Evolutionary conservation across 2,797 vertebrate species (phyloP).

Genomic region (Enteromius mattozi): DNA sequence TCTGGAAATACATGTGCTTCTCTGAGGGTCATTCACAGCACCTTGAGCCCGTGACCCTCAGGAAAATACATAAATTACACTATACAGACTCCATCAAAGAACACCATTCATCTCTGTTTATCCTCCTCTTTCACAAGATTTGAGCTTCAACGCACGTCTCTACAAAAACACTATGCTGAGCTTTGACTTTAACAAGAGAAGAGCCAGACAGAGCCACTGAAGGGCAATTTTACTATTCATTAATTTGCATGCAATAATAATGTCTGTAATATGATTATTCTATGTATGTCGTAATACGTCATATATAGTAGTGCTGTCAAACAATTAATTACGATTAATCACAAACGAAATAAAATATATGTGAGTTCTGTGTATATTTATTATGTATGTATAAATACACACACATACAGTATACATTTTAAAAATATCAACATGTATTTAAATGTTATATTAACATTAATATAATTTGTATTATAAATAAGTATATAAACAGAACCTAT

Average conservation of each 20-base stretch:
- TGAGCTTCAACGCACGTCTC: neutral
- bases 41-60: slow-evolving; percentile 13
- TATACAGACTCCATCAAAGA: neutral
- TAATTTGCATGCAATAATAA: neutral
- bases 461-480: too few species aligned
- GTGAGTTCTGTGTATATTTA: neutral
- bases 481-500: too few species aligned
- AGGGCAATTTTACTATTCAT: neutral
- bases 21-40: neutral
- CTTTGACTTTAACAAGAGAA: neutral
- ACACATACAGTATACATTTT: too few species aligned
- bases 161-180: too few species aligned
- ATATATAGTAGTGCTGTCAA: too few species aligned
- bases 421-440: too few species aligned
- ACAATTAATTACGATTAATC: too few species aligned
- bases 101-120: neutral
- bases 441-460: too few species aligned
- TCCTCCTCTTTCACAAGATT: neutral
- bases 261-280: neutral
- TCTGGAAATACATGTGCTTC: neutral
- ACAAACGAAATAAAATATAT: neutral
- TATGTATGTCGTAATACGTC: neutral
- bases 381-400: too few species aligned
- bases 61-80: neutral
- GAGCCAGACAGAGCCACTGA: neutral